Base-by-base conservation (phyloP, 2,797 vertebrate genomes). In the Betta splendens region DNA sequence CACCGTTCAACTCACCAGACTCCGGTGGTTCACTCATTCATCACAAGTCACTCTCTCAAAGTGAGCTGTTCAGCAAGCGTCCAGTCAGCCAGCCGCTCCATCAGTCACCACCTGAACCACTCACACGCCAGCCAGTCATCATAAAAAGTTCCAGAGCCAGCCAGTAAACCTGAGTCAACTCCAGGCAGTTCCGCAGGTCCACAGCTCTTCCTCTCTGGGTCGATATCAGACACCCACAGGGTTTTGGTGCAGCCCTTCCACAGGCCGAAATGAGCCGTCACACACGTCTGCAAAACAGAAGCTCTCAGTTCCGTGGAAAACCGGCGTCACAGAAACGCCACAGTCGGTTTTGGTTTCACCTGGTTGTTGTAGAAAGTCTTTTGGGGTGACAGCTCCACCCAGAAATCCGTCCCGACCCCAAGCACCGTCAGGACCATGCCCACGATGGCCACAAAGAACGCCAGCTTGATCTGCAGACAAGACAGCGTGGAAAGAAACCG, bases 361-460 rank as follows among this genome's bases (percentile, higher is more conserved):
- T 87, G 81, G 37, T 94, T 94, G 85, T 89, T 89, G 17, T 92
- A 89, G 70, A 91, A 93, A 75, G 64, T 83, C 71, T 92, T 94
- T 4, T 90, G 86, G 2, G 93, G 90, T 4, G 92, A 80, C 57
- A 96, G 86, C 71, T 95, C 94, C 87, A 93, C 94, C 94, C 95
- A 96, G 87, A 95, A 96, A 84, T 96, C 95, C 0, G 94, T 95
- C 57, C 94, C 94, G 33, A 96, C 89, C 0, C 94, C 93, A 26
- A 96, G 89, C 53, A 96, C 90, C 0, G 91, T 92, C 62, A 96
- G 90, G 15, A 93, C 91, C 7, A 94, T 90, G 3, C 95, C 95
- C 58, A 96, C 88, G 0, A 93, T 84, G 39, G 91, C 91, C 50
- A 95, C 87, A 2, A 96, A 92, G 77, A 95, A 93, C 0, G 86